phyloP scores from a whole-genome alignment of 2,888 invertebrate species.

The Vanessa cardui region DNA sequence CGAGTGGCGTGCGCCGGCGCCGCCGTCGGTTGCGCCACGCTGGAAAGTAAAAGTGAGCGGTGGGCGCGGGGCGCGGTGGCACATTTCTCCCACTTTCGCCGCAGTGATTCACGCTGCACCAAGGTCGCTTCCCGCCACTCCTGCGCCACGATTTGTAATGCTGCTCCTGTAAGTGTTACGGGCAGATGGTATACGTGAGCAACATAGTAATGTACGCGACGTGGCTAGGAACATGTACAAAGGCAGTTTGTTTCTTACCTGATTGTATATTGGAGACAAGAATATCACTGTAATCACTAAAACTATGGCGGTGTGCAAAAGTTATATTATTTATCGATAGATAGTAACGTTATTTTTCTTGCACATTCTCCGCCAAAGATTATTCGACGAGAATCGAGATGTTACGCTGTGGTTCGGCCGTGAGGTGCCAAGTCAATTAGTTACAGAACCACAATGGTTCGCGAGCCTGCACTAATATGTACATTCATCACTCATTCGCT shows the following conservation, averaged over 20 bases:
- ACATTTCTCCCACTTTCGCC: slow-evolving; percentile 83
- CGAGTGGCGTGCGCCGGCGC: slow-evolving; percentile 78
- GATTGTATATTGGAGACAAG: neutral
- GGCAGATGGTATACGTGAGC: slow-evolving; percentile 30
- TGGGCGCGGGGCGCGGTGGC: slow-evolving; percentile 73
- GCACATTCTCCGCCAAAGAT: slow-evolving; percentile 3
- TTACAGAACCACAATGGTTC: slow-evolving; percentile 37
- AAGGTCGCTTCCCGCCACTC: slow-evolving; percentile 78
- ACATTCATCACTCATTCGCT: slow-evolving; percentile 33
- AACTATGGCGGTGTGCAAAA: neutral
- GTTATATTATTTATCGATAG: neutral
- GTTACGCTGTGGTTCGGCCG: slow-evolving; percentile 39
- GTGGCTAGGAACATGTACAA: neutral
- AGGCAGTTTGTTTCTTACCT: neutral
- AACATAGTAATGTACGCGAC: slow-evolving; percentile 21
- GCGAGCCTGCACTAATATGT: slow-evolving; percentile 36
- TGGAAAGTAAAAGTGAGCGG: slow-evolving; percentile 82
- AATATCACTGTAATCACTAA: neutral
- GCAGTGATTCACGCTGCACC: slow-evolving; percentile 73
- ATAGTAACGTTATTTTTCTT: slow-evolving; percentile 1
- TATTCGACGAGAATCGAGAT: slow-evolving; percentile 28
- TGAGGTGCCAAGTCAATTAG: slow-evolving; percentile 40
- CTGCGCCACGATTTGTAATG: slow-evolving; percentile 51
- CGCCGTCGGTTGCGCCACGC: slow-evolving; percentile 79
- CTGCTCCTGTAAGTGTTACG: slow-evolving; percentile 50